These are phyloP conservation scores for Hyposoter didymator DNA, from an alignment of 2,888 invertebrate species.

Conservation along the genomic window DNA sequence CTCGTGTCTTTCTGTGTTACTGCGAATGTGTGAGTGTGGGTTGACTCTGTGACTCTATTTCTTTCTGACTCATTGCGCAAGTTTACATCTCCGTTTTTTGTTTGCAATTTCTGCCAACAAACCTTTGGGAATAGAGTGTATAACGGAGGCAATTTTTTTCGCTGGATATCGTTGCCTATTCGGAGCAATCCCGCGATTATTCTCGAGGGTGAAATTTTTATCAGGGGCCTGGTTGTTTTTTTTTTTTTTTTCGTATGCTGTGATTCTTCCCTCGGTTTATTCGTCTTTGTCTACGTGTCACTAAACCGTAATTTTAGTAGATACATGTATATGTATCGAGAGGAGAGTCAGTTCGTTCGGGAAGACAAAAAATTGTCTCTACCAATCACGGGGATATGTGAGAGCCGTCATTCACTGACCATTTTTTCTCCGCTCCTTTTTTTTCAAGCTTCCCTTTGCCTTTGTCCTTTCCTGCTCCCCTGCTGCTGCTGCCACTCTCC, in stretches of 20 bases:
- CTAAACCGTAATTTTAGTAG: slow-evolving; percentile 22
- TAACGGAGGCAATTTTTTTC: slow-evolving; percentile 36
- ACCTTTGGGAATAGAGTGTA: slow-evolving; percentile 39
- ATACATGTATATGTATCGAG: not conserved
- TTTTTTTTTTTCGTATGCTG: not conserved
- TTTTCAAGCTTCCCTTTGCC: slow-evolving; percentile 17
- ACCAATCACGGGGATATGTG: slow-evolving; percentile 8
- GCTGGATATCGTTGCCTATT: slow-evolving; percentile 34
- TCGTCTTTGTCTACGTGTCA: slow-evolving; percentile 28
- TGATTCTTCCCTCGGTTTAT: slow-evolving; percentile 25
- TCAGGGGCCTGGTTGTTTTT: slow-evolving; percentile 2
- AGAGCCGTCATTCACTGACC: slow-evolving; percentile 24
- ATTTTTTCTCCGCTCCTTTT: slow-evolving; percentile 11
- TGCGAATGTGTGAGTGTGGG: not conserved
- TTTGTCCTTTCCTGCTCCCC: not conserved
- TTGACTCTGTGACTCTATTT: not conserved
- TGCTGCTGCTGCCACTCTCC: slow-evolving; percentile 10
- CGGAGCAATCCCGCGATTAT: slow-evolving; percentile 14
- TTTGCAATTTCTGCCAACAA: not conserved
- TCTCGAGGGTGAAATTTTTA: slow-evolving; percentile 54
- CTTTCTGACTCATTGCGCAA: not conserved
- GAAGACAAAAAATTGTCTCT: slow-evolving; percentile 42
- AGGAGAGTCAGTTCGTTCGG: not conserved
- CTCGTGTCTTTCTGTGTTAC: too few species aligned
- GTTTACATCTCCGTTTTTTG: slow-evolving; percentile 12